Base-by-base conservation (phyloP, 2,113 vertebrate species). In the Ammodytes marinus region DNA sequence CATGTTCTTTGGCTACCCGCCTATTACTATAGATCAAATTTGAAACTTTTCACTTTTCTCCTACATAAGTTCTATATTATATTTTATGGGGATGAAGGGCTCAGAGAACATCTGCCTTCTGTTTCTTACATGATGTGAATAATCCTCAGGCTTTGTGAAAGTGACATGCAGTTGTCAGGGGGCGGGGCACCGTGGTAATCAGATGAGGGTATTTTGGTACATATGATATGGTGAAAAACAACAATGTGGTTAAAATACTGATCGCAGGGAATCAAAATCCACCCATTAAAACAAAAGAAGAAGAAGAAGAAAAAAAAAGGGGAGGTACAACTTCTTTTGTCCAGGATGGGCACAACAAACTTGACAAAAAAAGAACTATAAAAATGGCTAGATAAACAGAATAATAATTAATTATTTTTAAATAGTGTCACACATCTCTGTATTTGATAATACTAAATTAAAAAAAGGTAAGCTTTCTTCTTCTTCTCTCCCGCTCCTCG, bases 401-500 rank as follows among this genome's bases (percentile, higher is more conserved):
- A 96, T 94, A 93, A 94, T 94, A 94, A 94, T 94, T 91, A 89
- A 93, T 95, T 84, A 94, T 95, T 85, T 95, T 96, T 96, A 96
- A 96, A 96, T 96, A 96, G 95, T 95, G 94, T 96, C 95, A 96
- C 95, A 96, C 95, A 84, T 93, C 92, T 91, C 86, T 95, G 94
- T 94, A 92, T 95, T 95, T 93, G 93, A 96, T 95, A 96, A 96
- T 95, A 95, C 95, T 95, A 96, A 96, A 95, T 93, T 92, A 95
- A 95, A 95, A 95, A 95, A 95, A 95, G 95, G 94, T 92, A 96
- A 95, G 89, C 91, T 85, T 94, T 92, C 92, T 89, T 91, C 84
- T 94, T 92, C 92, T 89, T 91, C 84, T 91, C 85, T 79, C 70
- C 17, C 50, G 69, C 85, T 89, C 91, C 27, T 87, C 77, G 79